Conservation (phyloP, 2,113 vertebrate species). For the Pleuronectes platessa region DNA sequence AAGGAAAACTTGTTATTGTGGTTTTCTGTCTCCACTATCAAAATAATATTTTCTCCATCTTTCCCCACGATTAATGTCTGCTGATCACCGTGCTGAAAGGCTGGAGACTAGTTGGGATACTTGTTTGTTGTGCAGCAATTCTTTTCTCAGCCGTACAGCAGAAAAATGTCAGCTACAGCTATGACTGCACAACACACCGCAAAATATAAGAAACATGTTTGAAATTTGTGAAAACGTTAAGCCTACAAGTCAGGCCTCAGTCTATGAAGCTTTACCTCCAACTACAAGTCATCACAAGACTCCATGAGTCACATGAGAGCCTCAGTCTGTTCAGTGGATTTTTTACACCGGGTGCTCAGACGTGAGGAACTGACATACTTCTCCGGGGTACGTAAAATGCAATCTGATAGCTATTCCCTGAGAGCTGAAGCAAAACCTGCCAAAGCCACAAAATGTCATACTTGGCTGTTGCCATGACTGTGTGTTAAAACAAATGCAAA, state of each 20-base stretch:
- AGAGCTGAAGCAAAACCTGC: constrained; percentile 26
- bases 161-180: background rate
- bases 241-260: background rate
- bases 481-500: constrained; percentile 41
- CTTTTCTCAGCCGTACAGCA: background rate
- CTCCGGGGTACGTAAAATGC: constrained; percentile 39
- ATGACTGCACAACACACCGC: background rate
- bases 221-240: too few species aligned
- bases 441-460: constrained; percentile 56
- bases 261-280: constrained; percentile 9
- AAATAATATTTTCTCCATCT: constrained; percentile 26
- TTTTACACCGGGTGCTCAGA: constrained; percentile 16
- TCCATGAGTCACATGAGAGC: background rate
- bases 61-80: constrained; percentile 1
- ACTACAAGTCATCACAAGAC: constrained; percentile 9
- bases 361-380: constrained; percentile 39
- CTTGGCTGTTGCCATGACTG: constrained; percentile 56
- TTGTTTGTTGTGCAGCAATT: constrained; percentile 14
- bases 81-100: background rate
- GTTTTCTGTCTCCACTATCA: constrained; percentile 13
- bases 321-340: constrained; percentile 19
- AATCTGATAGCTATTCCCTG: constrained; percentile 50
- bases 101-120: constrained; percentile 11
- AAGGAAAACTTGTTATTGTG: constrained; percentile 27
- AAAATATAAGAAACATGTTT: background rate